phyloP scores from a whole-genome alignment of 2,797 vertebrate genomes.

The Morus bassanus region DNA sequence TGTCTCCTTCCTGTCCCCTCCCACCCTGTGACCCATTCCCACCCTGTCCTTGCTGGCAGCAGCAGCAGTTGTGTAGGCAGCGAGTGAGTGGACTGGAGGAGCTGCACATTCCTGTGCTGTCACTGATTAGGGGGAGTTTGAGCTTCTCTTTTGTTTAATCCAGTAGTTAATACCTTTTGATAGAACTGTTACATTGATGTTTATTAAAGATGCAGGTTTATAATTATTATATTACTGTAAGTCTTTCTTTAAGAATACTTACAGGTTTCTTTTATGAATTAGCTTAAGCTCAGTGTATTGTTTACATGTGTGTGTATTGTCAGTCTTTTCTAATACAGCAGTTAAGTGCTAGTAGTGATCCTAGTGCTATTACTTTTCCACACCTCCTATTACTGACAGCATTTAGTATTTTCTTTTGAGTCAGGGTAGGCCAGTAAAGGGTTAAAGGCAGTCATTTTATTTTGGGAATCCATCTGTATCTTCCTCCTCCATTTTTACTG shows the following conservation, averaged over 20 bases:
- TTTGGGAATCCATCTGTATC: background rate
- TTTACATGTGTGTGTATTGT: background rate
- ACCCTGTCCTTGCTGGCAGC: background rate
- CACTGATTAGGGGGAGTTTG: fast-evolving
- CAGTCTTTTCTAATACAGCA: background rate
- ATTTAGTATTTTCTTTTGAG: background rate
- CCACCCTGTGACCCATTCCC: fast-evolving
- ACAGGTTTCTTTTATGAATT: background rate
- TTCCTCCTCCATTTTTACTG: background rate
- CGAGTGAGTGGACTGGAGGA: background rate
- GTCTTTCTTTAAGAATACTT: background rate
- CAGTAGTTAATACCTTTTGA: background rate
- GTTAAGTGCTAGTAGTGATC: background rate
- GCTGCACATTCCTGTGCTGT: fast-evolving
- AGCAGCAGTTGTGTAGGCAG: background rate
- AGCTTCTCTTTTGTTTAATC: background rate
- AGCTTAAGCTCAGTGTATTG: background rate
- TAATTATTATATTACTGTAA: background rate
- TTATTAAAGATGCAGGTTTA: background rate
- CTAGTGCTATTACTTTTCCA: background rate
- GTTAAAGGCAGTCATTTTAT: background rate
- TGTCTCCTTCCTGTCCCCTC: background rate
- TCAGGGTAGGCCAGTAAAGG: background rate
- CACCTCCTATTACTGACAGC: background rate
- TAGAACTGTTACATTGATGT: background rate